A percentile compares a stretch with the other conserved stretches of the same genome.
Evolutionary conservation across 92 coral and sea anemone species (phyloP).

Genomic region (Umimayanthus kanabou): DNA sequence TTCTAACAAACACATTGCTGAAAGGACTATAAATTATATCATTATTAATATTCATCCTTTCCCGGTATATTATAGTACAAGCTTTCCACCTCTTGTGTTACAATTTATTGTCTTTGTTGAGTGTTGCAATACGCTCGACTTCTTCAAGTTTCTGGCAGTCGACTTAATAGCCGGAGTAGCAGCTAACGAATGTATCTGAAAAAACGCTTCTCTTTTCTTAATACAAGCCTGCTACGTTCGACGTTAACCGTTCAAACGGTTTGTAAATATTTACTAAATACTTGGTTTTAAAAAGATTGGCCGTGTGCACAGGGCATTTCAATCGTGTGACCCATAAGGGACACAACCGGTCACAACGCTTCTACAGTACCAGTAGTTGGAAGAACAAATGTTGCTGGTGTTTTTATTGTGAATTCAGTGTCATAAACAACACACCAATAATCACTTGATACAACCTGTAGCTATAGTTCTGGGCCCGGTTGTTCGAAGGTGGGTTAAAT

Average conservation of each 20-base stretch:
- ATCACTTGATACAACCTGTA: neutral
- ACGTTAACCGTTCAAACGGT: neutral
- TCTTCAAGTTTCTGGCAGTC: neutral
- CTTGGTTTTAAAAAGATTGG: neutral
- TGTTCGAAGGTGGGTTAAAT: too few species aligned
- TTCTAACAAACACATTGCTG: slow-evolving; percentile 32
- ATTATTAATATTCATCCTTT: too few species aligned
- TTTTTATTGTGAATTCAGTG: neutral
- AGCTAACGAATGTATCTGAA: neutral
- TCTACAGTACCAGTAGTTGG: neutral
- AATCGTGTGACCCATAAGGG: neutral
- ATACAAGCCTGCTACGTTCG: neutral
- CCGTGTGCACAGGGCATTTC: neutral
- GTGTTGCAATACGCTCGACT: neutral
- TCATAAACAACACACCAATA: neutral
- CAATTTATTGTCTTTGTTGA: neutral
- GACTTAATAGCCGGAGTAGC: neutral
- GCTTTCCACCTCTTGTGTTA: neutral
- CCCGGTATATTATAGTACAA: too few species aligned
- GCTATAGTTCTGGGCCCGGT: too few species aligned
- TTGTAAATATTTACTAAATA: neutral
- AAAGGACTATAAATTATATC: neutral
- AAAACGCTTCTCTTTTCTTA: too few species aligned
- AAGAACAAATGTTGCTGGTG: neutral
- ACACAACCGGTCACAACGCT: neutral